Evolutionary conservation across 2,797 vertebrate species (phyloP).

Genomic region (Brachyalestes nurse): DNA sequence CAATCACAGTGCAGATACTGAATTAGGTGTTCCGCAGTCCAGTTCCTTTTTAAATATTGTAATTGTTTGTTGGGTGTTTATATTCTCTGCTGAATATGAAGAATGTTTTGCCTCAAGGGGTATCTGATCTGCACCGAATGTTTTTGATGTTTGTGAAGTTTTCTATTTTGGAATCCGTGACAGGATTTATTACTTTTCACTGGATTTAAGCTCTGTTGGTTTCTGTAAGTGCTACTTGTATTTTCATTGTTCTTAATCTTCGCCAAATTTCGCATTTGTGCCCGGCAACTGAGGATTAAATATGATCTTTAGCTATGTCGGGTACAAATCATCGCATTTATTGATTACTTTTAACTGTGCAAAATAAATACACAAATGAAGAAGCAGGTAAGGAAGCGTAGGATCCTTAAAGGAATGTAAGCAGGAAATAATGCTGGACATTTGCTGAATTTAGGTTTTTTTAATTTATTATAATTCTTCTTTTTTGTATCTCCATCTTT

Average conservation of each 20-base stretch:
- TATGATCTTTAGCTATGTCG: background rate
- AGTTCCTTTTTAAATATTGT: conserved; percentile 16
- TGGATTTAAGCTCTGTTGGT: conserved; percentile 6
- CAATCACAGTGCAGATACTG: background rate
- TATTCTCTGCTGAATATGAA: conserved; percentile 3
- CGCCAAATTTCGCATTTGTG: background rate
- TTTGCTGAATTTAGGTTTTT: background rate
- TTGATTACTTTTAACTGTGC: background rate
- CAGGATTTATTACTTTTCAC: conserved; percentile 14
- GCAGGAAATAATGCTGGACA: background rate
- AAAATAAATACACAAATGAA: background rate
- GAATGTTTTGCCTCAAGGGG: conserved; percentile 2
- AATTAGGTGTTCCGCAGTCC: background rate
- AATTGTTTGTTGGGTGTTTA: conserved; percentile 15
- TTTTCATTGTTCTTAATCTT: background rate
- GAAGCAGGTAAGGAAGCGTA: background rate
- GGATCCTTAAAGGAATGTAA: background rate
- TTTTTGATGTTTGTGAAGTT: conserved; percentile 24
- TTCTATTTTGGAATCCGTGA: conserved; percentile 11
- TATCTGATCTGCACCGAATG: conserved; percentile 13
- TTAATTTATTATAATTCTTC: too few species aligned
- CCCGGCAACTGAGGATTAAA: background rate
- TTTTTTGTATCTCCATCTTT: background rate
- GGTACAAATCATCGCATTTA: background rate
- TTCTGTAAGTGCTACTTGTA: background rate